Conservation (phyloP, 2,888 invertebrate species). For the Polymixis flavicincta region DNA sequence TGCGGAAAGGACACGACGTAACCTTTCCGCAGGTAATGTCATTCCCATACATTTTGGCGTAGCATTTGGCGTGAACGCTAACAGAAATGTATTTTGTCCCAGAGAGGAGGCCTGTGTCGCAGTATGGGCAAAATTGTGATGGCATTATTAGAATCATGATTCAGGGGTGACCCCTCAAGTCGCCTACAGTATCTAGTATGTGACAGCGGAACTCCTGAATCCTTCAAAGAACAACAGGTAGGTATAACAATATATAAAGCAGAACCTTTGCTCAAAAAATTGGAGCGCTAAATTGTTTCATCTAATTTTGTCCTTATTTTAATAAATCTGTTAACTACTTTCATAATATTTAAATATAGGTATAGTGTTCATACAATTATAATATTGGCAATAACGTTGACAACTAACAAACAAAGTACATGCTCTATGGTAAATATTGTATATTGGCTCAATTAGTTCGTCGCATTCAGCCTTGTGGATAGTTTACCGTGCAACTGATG, state of each 20-base stretch:
- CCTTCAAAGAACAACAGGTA: background rate
- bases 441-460: slow-evolving; percentile 59
- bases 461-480: slow-evolving; percentile 66
- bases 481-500: slow-evolving; percentile 64
- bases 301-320: background rate
- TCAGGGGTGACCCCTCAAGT: background rate
- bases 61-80: too few species aligned
- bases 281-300: slow-evolving; percentile 17
- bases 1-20: too few species aligned
- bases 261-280: background rate
- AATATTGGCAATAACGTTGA: slow-evolving; percentile 13
- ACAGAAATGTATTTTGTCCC: too few species aligned
- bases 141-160: too few species aligned
- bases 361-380: background rate
- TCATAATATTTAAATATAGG: background rate
- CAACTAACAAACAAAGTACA: slow-evolving; percentile 24
- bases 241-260: too few species aligned
- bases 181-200: background rate
- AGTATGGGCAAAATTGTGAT: too few species aligned
- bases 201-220: background rate
- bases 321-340: background rate
- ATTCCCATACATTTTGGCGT: too few species aligned
- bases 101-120: too few species aligned
- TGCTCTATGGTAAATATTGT: slow-evolving; percentile 48
- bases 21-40: too few species aligned